These are phyloP conservation scores for Cladopsammia gracilis DNA, from an alignment of 64 coral and sea anemone species.

Conservation along the genomic window DNA sequence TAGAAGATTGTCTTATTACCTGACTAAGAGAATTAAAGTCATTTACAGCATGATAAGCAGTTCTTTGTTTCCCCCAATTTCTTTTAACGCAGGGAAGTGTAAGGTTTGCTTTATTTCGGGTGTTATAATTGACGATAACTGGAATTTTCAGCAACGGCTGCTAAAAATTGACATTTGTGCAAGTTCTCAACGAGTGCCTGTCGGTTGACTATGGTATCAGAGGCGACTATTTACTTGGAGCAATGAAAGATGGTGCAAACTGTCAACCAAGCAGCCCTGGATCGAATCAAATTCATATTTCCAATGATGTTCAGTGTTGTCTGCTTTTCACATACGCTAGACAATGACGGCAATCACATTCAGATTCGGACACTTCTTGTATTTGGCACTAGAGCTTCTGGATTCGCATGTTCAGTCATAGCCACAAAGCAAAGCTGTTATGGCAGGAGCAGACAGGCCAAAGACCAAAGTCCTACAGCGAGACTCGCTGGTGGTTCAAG, in stretches of 20 bases:
- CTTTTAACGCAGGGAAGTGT: no score
- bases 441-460: background rate
- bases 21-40: no score
- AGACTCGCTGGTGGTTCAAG: conserved; percentile 10
- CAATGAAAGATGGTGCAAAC: conserved; percentile 32
- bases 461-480: background rate
- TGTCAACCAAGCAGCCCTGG: conserved; percentile 21
- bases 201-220: background rate
- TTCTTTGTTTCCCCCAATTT: no score
- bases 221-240: background rate
- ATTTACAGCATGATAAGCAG: no score
- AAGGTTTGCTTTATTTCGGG: no score
- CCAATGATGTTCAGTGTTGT: conserved; percentile 14
- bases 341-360: background rate
- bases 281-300: background rate
- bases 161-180: conserved; percentile 58
- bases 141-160: conserved; percentile 38
- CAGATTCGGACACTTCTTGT: background rate
- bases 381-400: background rate
- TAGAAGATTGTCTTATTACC: no score
- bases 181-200: background rate
- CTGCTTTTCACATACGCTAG: conserved; percentile 10
- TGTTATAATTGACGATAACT: conserved; percentile 55
- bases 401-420: background rate
- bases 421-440: background rate